Evolutionary conservation across 1,140 invertebrate species (phyloP).

Genomic region (Pogonomyrmex barbatus): DNA sequence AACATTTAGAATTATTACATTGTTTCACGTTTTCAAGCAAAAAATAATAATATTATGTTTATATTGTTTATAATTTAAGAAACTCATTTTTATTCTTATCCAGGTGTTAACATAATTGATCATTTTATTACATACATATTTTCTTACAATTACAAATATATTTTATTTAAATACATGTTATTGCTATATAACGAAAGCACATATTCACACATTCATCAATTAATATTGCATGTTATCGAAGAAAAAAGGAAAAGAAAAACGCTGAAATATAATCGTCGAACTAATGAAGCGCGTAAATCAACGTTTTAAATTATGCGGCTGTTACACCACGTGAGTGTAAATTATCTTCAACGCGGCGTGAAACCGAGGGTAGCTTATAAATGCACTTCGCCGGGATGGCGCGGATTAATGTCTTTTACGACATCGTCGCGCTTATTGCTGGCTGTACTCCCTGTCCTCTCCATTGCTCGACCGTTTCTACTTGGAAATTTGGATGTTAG

Average conservation of each 20-base stretch:
- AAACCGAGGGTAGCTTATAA: constrained; percentile 50
- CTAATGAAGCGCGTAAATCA: constrained; percentile 35
- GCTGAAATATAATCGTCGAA: constrained; percentile 6
- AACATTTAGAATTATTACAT: background rate
- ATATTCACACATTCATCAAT: background rate
- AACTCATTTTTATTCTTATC: background rate
- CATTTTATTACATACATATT: background rate
- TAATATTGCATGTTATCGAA: background rate
- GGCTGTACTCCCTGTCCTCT: constrained; percentile 26
- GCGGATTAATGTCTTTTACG: constrained; percentile 50
- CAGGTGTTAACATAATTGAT: background rate
- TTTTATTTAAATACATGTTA: background rate
- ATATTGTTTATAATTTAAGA: background rate
- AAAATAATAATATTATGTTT: background rate
- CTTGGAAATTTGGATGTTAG: constrained; percentile 48
- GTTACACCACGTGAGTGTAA: constrained; percentile 3
- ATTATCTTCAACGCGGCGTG: constrained; percentile 25
- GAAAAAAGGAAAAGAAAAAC: background rate
- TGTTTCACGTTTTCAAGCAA: background rate
- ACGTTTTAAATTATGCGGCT: constrained; percentile 42
- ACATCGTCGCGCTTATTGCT: constrained; percentile 52
- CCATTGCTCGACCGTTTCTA: constrained; percentile 49
- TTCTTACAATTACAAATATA: background rate
- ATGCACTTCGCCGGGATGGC: constrained; percentile 27
- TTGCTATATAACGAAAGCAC: background rate